Base-by-base conservation (phyloP, 2,797 vertebrate species). In the Eulemur rubriventer region DNA sequence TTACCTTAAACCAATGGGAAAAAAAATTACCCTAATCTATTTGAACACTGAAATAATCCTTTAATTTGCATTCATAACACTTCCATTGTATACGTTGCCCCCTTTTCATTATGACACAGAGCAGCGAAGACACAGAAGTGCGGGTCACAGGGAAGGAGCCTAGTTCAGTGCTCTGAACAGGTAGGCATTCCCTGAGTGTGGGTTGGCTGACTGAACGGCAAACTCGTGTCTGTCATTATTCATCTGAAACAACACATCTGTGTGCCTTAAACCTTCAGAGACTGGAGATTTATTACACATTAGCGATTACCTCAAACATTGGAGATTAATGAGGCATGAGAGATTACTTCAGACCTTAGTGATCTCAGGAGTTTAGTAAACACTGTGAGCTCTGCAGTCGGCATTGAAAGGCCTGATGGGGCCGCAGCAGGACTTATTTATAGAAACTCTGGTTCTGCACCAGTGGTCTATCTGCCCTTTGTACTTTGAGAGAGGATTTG, bases 321-420 rank as follows among this genome's bases (percentile, higher is more conserved):
- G 82, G 81, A 96, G 85, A 96, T 97, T 97, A 96, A 97, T 97
- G 97, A 93, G 91, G 91, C 95, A 24, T 96, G 91, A 89, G 96
- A 94, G 92, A 97, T 97, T 83, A 80, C 91, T 91, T 96, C 90
- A 91, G 88, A 97, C 81, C 88, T 96, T 81, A 92, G 69, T 86
- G 96, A 94, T 96, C 91, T 94, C 96, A 16, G 72, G 94, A 97
- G 91, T 88, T 97, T 89, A 87, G 94, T 88, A 95, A 97, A 94
- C 81, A 96, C 24, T 6, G 7, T 50, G 41, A 94, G 82, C 85
- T 94, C 90, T 91, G 94, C 85, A 82, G 91, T 94, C 28, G 14
- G 50, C 30, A 59, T 17, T 3, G 67, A 61, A 78, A 83, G 63
- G 87, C 92, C 96, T 88, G 84, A 81, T 6, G 33, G 84, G 75